phyloP scores from a whole-genome alignment of 2,797 vertebrate genomes.

The Phaenicophaeus curvirostris region DNA sequence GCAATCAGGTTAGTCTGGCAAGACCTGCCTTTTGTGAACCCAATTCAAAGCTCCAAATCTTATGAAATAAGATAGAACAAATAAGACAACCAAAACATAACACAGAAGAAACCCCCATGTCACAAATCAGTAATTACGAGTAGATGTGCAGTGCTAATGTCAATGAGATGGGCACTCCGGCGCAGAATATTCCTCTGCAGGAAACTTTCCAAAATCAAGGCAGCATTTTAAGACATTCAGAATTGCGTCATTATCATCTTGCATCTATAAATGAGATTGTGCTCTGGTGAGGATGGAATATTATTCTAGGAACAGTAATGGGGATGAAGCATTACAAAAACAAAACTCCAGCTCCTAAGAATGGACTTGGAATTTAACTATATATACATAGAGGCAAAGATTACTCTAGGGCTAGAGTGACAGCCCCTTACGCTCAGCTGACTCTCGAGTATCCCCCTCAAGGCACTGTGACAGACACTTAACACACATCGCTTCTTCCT shows the following conservation, averaged over 20 bases:
- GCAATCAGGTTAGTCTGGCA: too few relatives aligned
- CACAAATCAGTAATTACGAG: neutral
- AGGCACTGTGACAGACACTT: neutral
- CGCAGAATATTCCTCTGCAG: neutral
- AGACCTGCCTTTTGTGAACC: too few relatives aligned
- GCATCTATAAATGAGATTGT: neutral
- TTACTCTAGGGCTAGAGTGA: neutral
- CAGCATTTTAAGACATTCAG: neutral
- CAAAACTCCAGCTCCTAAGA: neutral
- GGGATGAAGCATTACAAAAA: neutral
- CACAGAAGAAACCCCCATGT: neutral
- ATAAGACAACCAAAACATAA: neutral
- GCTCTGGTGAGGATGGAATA: neutral
- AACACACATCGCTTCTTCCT: neutral
- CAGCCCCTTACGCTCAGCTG: fast-evolving
- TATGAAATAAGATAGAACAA: neutral
- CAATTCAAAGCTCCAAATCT: neutral
- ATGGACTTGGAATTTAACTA: neutral
- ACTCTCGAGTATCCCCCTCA: fast-evolving
- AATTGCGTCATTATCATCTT: neutral
- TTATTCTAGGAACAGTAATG: neutral
- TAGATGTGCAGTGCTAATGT: neutral
- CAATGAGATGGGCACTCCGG: neutral
- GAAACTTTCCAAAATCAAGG: neutral
- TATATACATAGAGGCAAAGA: neutral